Conservation (phyloP, 2,797 vertebrate species). For the Notolepis coatsorum region DNA sequence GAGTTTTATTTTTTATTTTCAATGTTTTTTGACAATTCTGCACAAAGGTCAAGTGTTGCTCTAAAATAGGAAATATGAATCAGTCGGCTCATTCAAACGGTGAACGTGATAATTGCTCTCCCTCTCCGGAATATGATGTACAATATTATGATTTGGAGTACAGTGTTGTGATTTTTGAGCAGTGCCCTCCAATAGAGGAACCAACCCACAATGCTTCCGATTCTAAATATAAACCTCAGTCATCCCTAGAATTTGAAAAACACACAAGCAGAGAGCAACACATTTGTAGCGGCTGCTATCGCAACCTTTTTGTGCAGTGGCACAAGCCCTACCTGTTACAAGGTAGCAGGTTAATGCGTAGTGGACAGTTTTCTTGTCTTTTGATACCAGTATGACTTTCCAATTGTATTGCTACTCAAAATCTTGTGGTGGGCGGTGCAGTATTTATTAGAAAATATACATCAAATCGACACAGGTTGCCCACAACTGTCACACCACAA, state of each 20-base stretch:
- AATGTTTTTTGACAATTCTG: constrained; percentile 40
- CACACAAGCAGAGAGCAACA: constrained; percentile 51
- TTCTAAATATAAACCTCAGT: constrained; percentile 59
- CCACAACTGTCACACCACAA: constrained; percentile 26
- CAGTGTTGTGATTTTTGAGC: no score
- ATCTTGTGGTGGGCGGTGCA: constrained; percentile 16
- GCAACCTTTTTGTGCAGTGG: constrained; percentile 57
- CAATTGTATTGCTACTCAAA: constrained; percentile 41
- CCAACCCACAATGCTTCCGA: constrained; percentile 45
- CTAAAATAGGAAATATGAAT: constrained; percentile 37
- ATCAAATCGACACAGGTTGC: not conserved
- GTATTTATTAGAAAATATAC: constrained; percentile 28
- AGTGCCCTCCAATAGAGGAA: constrained; percentile 27
- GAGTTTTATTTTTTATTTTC: constrained; percentile 5
- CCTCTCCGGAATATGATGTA: constrained; percentile 44
- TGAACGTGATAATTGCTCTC: constrained; percentile 27
- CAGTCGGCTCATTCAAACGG: constrained; percentile 31
- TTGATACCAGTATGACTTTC: constrained; percentile 60
- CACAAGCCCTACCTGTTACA: constrained; percentile 67
- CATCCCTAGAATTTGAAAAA: constrained; percentile 62
- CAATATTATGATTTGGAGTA: constrained; percentile 54
- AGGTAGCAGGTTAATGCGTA: constrained; percentile 53
- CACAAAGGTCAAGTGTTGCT: constrained; percentile 80
- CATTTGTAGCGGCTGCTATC: constrained; percentile 55
- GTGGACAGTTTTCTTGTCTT: constrained; percentile 44